Conservation (phyloP, 1,140 invertebrate genomes). For the Conus ventricosus region DNA sequence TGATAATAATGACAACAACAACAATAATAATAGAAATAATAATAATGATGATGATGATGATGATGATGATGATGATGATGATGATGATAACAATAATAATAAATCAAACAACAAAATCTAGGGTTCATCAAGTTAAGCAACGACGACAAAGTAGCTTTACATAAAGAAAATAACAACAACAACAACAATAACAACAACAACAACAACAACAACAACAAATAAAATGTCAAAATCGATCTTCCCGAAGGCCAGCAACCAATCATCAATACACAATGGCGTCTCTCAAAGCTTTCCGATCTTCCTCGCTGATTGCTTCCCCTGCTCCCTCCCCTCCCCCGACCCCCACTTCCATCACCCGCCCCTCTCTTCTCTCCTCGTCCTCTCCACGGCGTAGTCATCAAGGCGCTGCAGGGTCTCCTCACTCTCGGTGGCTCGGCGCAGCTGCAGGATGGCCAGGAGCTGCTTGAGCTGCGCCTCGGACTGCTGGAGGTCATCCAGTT, state of each 20-base stretch:
- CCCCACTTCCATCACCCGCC: background rate
- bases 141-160: too few relatives aligned
- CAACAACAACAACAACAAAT: too few relatives aligned
- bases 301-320: background rate
- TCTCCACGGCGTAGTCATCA: background rate
- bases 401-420: background rate
- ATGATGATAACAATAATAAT: too few relatives aligned
- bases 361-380: background rate
- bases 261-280: background rate
- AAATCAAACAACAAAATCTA: too few relatives aligned
- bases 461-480: slow-evolving; percentile 1
- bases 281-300: background rate
- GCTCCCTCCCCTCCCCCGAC: background rate
- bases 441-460: background rate
- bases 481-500: background rate
- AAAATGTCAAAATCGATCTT: background rate
- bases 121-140: too few relatives aligned
- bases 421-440: background rate
- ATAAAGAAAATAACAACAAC: too few relatives aligned
- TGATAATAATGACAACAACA: too few relatives aligned
- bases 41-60: too few relatives aligned
- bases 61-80: too few relatives aligned
- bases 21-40: too few relatives aligned
- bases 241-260: background rate
- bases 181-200: too few relatives aligned